Evolutionary conservation across 1,140 invertebrate species (phyloP), one percentile per base, ranked within the genome.

Genomic region (Drosophila orosa): DNA sequence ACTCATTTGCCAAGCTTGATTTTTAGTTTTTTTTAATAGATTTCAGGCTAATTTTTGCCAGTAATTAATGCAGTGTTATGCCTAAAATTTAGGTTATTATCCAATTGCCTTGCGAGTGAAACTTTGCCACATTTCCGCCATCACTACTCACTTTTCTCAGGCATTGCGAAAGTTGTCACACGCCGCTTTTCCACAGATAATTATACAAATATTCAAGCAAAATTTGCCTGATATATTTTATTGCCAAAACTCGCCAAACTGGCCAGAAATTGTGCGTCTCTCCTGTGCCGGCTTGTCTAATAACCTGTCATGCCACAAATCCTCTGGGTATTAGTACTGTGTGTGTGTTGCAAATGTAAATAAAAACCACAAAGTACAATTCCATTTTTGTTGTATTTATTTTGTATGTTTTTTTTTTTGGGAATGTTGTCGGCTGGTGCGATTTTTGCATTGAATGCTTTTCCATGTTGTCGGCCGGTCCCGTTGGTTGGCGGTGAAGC

Each of bases 251-350:
- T 72, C 35, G 75, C 67, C 83, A 87, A 82, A 79, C 74, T 74
- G 82, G 74, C 62, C 69, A 58, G 56, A 86, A 87, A 87, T 84
- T 89, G 84, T 89, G 84, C 84, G 84, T 87, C 69, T 74, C 81
- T 57, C n/a, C n/a, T 40, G 22, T 66, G 84, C 84, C 72, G 76
- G 71, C 65, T 65, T 66, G 76, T 78, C 84, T 89, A 89, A 89
- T 89, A 89, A 89, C 84, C 77, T 89, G 84, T 89, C 84, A 80
- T 80, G 85, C 84, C 85, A 89, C 84, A 89, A 89, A 89, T 89
- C 85, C 65, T 25, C 67, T 71, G 54, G 66, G 71, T 59, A 35
- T 48, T 40, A 72, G 37, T 56, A 60, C 25, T 60, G 35, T 59
- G 48, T 65, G 54, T 74, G 17, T 69, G 72, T 44, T 59, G 75